Conservation (phyloP, 2,888 invertebrate genomes). For the Pollenia griseotomentosa region DNA sequence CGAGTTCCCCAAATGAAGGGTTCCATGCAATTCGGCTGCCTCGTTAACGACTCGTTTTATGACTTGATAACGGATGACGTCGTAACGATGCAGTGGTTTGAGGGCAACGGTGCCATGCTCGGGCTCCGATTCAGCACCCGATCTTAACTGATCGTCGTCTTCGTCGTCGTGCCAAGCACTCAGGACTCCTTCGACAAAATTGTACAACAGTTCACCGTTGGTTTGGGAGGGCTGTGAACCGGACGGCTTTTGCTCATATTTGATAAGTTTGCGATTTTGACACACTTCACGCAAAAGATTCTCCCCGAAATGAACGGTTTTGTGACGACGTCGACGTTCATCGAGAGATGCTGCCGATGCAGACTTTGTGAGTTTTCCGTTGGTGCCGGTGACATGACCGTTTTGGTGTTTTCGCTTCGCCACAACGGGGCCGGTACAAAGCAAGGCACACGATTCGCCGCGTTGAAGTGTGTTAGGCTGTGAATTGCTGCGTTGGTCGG, state of each 20-base stretch:
- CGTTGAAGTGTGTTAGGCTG: constrained; percentile 83
- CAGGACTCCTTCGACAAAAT: constrained; percentile 91
- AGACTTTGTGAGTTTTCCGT: constrained; percentile 84
- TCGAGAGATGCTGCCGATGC: constrained; percentile 87
- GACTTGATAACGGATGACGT: constrained; percentile 88
- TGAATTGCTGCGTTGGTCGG: constrained; percentile 81
- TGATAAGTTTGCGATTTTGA: constrained; percentile 87
- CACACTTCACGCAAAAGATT: constrained; percentile 90
- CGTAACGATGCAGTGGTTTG: constrained; percentile 84
- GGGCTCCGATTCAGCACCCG: constrained; percentile 90
- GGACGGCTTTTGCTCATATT: constrained; percentile 84
- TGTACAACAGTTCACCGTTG: constrained; percentile 92
- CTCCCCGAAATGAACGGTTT: constrained; percentile 92
- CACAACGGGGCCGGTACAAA: constrained; percentile 62
- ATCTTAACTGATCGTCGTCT: constrained; percentile 86
- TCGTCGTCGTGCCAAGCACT: constrained; percentile 92
- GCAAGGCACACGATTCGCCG: constrained; percentile 82
- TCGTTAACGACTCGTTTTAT: constrained; percentile 89
- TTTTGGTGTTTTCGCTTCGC: constrained; percentile 75
- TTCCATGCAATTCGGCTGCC: constrained; percentile 88
- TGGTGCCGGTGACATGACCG: constrained; percentile 75
- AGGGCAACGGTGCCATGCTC: constrained; percentile 86
- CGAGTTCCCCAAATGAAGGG: constrained; percentile 88
- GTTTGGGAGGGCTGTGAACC: constrained; percentile 87
- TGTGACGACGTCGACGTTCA: constrained; percentile 89